Evolutionary conservation across 1,140 invertebrate species (phyloP).

Genomic region (Aphaenogaster floridana): DNA sequence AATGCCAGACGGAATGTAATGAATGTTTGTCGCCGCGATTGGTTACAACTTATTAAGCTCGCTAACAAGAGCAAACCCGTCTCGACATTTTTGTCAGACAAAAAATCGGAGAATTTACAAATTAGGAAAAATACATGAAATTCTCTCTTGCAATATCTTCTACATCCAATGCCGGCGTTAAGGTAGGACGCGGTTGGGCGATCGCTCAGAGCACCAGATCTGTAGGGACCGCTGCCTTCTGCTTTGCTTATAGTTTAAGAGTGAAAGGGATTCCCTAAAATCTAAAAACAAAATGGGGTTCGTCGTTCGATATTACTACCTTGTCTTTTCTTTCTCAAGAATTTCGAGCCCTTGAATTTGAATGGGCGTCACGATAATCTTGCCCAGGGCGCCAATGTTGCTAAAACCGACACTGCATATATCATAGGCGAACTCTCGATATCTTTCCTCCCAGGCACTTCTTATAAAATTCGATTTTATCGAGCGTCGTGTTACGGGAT

Average conservation of each 20-base stretch:
- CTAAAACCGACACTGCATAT: background rate
- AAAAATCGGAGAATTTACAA: background rate
- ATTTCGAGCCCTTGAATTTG: no score
- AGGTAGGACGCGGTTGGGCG: no score
- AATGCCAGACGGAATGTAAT: background rate
- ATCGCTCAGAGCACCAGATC: no score
- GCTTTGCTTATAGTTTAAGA: no score
- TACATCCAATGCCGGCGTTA: background rate
- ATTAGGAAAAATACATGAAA: background rate
- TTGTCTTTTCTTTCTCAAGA: no score
- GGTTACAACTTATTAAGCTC: background rate
- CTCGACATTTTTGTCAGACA: slow-evolving; percentile 1
- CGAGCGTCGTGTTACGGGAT: background rate
- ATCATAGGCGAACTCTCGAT: background rate
- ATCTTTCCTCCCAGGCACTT: background rate
- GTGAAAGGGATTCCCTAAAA: no score
- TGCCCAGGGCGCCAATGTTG: no score
- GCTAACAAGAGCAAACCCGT: background rate
- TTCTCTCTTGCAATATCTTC: background rate
- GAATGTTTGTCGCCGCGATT: background rate
- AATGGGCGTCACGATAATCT: no score
- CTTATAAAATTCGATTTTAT: slow-evolving; percentile 22
- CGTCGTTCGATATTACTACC: no score
- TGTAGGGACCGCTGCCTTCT: no score
- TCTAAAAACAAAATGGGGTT: no score